phyloP scores from a whole-genome alignment of 1,140 invertebrate genomes.

The Rhynchophorus ferrugineus region DNA sequence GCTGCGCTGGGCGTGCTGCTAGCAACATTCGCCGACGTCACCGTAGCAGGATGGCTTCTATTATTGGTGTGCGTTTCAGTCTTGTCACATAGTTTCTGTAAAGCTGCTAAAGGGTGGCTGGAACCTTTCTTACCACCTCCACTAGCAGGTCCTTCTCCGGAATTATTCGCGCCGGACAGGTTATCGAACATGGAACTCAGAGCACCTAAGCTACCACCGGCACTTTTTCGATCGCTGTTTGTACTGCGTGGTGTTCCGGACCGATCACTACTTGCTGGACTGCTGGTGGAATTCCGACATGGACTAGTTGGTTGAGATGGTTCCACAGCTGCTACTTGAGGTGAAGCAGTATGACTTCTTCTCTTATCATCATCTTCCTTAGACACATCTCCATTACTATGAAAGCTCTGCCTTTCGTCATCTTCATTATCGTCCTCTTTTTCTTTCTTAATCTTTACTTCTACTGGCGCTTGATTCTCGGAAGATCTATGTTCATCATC shows the following conservation, averaged over 20 bases:
- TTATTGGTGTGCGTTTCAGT: slow-evolving; percentile 64
- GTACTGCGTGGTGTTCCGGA: slow-evolving; percentile 63
- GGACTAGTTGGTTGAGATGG: slow-evolving; percentile 45
- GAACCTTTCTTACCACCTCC: slow-evolving; percentile 53
- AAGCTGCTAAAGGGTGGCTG: slow-evolving; percentile 81
- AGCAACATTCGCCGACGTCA: slow-evolving; percentile 25
- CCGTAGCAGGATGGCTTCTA: slow-evolving; percentile 36
- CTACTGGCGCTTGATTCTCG: slow-evolving; percentile 13
- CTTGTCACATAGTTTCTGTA: slow-evolving; percentile 92
- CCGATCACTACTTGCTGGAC: slow-evolving; percentile 64
- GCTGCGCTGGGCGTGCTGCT: slow-evolving; percentile 30
- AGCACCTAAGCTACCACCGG: slow-evolving; percentile 63
- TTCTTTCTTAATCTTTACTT: slow-evolving; percentile 44
- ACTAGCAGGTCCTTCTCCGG: slow-evolving; percentile 41
- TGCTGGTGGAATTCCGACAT: slow-evolving; percentile 53
- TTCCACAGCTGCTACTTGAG: slow-evolving; percentile 41
- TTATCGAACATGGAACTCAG: slow-evolving; percentile 86
- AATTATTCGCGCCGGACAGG: slow-evolving; percentile 51
- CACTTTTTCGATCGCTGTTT: slow-evolving; percentile 47
- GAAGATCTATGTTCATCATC: slow-evolving; percentile 28
- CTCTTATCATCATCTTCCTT: slow-evolving; percentile 29
- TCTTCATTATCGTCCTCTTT: slow-evolving; percentile 51
- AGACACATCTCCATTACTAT: slow-evolving; percentile 42
- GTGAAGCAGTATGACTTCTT: slow-evolving; percentile 48
- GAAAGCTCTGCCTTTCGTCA: slow-evolving; percentile 44